Percentiles rank a stretch among this genome's conserved stretches.
phyloP scores from a whole-genome alignment of 2,113 vertebrate species.

The Dolichotis patagonum region DNA sequence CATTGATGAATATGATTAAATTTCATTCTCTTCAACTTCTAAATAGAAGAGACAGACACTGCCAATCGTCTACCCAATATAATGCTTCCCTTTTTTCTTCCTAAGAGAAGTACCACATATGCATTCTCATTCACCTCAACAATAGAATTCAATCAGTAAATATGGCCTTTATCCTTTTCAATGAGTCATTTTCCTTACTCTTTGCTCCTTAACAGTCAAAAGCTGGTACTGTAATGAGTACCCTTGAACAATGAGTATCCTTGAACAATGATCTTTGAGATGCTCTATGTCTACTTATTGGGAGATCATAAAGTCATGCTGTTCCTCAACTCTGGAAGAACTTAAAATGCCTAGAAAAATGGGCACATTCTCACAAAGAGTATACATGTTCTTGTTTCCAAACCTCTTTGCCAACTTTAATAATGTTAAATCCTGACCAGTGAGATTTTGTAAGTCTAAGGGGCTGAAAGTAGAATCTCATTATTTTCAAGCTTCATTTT shows the following conservation, averaged over 20 bases:
- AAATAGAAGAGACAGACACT: background rate
- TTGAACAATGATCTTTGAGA: background rate
- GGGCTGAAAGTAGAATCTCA: background rate
- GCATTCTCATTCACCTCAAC: background rate
- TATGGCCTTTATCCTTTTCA: background rate
- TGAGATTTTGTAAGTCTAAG: background rate
- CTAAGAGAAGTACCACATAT: background rate
- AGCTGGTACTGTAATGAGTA: background rate
- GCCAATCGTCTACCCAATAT: background rate
- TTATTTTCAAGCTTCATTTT: background rate
- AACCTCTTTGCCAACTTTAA: background rate
- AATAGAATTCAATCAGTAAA: background rate
- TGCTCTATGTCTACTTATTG: background rate
- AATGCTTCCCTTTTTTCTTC: background rate
- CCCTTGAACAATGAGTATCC: no score
- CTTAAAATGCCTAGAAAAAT: conserved; percentile 14
- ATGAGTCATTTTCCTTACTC: background rate
- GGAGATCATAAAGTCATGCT: background rate
- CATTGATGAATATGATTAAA: background rate
- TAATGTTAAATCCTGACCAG: background rate
- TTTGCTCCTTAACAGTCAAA: background rate
- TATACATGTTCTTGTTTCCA: background rate
- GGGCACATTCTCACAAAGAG: background rate
- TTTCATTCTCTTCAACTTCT: conserved; percentile 24
- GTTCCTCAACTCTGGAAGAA: background rate